Percentiles rank a stretch among this genome's conserved stretches.
phyloP scores from a whole-genome alignment of 2,797 vertebrate species.

The Smutsia temminckii region DNA sequence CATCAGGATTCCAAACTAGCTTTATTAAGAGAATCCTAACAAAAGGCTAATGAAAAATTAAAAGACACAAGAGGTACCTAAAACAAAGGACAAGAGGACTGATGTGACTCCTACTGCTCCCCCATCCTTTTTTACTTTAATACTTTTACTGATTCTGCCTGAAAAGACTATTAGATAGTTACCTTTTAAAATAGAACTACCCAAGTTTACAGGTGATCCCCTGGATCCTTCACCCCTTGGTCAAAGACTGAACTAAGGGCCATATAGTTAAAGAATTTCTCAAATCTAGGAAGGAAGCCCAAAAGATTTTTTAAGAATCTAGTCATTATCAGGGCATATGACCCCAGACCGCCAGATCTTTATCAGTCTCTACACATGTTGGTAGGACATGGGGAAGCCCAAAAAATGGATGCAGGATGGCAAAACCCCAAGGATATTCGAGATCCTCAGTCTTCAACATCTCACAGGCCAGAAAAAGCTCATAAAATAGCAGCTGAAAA shows the following conservation, averaged over 20 bases:
- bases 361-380: background rate
- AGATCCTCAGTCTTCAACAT: background rate
- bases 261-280: background rate
- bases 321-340: background rate
- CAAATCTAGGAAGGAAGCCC: background rate
- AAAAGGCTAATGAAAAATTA: background rate
- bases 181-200: background rate
- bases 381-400: background rate
- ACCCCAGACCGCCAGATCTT: background rate
- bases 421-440: background rate
- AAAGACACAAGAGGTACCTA: background rate
- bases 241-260: background rate
- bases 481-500: background rate
- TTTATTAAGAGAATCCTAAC: background rate
- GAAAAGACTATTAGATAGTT: background rate
- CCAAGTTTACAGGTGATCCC: background rate
- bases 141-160: background rate
- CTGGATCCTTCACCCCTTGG: background rate
- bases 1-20: background rate
- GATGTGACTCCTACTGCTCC: background rate
- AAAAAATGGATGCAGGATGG: background rate
- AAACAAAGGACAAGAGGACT: background rate
- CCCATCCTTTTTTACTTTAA: background rate
- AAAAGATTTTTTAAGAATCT: background rate
- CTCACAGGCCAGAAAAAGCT: background rate